Conservation (phyloP, 1,140 invertebrate species). For the Brachionus sp. region DNA sequence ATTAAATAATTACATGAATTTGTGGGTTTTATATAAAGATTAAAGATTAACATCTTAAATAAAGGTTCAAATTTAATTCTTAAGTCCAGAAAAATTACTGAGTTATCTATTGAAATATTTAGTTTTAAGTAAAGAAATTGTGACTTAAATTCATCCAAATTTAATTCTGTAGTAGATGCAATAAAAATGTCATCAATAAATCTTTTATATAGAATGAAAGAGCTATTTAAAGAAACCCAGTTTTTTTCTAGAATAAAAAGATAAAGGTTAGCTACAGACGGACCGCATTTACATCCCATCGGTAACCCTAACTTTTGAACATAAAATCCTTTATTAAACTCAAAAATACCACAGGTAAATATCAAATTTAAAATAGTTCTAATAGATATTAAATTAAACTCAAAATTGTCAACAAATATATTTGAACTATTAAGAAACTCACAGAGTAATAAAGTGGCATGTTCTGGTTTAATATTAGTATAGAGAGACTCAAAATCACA, state of each 20-base stretch:
- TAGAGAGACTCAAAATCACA: not conserved
- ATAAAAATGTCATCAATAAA: constrained; percentile 21
- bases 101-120: not conserved
- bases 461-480: not conserved
- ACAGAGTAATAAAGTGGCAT: too few species aligned
- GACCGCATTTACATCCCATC: too few species aligned
- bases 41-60: not conserved
- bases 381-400: too few species aligned
- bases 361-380: too few species aligned
- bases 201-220: not conserved
- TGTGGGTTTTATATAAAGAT: not conserved
- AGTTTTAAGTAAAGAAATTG: constrained; percentile 2
- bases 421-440: too few species aligned
- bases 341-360: too few species aligned
- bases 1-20: not conserved
- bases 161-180: not conserved
- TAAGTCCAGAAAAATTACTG: not conserved
- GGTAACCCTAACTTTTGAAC: too few species aligned
- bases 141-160: not conserved
- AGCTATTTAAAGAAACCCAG: not conserved
- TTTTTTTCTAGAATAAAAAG: constrained; percentile 1
- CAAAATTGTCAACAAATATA: too few species aligned
- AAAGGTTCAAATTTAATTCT: not conserved
- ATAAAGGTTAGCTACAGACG: not conserved
- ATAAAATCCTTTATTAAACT: too few species aligned